These are phyloP conservation scores for Dreissena rostriformis DNA, from an alignment of 1,140 invertebrate species.

Conservation along the genomic window DNA sequence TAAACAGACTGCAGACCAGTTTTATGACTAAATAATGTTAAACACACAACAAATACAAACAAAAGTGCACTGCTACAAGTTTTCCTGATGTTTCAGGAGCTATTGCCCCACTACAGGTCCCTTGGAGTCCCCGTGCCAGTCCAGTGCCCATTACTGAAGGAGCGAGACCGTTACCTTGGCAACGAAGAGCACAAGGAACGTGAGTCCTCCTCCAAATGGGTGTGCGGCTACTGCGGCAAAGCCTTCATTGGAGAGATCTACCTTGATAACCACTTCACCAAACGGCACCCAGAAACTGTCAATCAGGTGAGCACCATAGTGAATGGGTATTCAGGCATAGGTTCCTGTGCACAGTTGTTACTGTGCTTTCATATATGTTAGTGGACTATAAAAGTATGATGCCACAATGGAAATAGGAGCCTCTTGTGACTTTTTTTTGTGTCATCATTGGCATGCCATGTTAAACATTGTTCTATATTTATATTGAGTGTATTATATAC, in stretches of 20 bases:
- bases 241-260: conserved; percentile 94
- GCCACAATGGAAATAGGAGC: too few relatives aligned
- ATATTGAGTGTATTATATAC: too few relatives aligned
- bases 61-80: neutral
- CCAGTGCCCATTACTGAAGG: conserved; percentile 94
- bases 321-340: neutral
- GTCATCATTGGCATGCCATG: too few relatives aligned
- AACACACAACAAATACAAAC: too few relatives aligned
- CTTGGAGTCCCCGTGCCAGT: conserved; percentile 90
- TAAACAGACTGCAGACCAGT: too few relatives aligned
- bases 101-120: conserved; percentile 93
- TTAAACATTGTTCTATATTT: too few relatives aligned
- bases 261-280: conserved; percentile 94
- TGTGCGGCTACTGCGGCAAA: conserved; percentile 95
- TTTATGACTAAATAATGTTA: too few relatives aligned
- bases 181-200: conserved; percentile 85
- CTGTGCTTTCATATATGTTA: too few relatives aligned
- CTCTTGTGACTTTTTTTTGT: too few relatives aligned
- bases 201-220: conserved; percentile 89
- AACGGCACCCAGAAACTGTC: conserved; percentile 91
- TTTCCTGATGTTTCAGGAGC: conserved; percentile 85
- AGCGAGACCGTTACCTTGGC: conserved; percentile 92
- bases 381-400: too few relatives aligned
- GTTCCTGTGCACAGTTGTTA: too few relatives aligned
- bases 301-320: conserved; percentile 86